phyloP scores from a whole-genome alignment of 2,888 invertebrate genomes.

The Mesopsocus fuscifrons region DNA sequence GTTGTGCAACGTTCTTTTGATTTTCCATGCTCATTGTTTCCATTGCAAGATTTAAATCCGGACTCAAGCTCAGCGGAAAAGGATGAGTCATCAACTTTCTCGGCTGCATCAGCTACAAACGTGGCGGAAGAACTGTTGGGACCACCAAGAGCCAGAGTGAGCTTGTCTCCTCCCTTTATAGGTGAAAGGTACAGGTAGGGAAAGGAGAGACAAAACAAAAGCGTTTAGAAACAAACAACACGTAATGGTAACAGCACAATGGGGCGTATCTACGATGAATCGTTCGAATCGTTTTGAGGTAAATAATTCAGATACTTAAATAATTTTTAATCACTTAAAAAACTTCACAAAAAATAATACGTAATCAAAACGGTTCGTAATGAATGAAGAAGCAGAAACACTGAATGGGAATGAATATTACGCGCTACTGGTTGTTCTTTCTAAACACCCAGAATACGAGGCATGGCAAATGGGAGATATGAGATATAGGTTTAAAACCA shows the following conservation, averaged over 20 bases:
- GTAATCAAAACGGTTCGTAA: too few relatives aligned
- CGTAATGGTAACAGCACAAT: conserved; percentile 12
- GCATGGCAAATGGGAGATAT: too few relatives aligned
- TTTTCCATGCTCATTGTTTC: conserved; percentile 13
- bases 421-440: too few relatives aligned
- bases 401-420: too few relatives aligned
- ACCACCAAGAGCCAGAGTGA: conserved; percentile 21
- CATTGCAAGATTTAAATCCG: conserved; percentile 9
- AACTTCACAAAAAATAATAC: too few relatives aligned
- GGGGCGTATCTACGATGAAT: too few relatives aligned
- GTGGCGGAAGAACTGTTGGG: conserved; percentile 13
- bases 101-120: conserved; percentile 11
- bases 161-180: conserved; percentile 24
- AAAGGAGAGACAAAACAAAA: conserved; percentile 3
- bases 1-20: conserved; percentile 25
- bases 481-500: too few relatives aligned
- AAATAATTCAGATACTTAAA: too few relatives aligned
- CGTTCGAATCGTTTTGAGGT: too few relatives aligned
- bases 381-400: too few relatives aligned
- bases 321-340: too few relatives aligned
- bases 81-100: conserved; percentile 15
- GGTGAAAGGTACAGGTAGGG: background rate
- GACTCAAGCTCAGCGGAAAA: conserved; percentile 18
- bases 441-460: too few relatives aligned
- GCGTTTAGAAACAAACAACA: conserved; percentile 12